A percentile compares a stretch with the other conserved stretches of the same genome.
Evolutionary conservation across 2,888 invertebrate species (phyloP).

Genomic region (Gortyna flavago): DNA sequence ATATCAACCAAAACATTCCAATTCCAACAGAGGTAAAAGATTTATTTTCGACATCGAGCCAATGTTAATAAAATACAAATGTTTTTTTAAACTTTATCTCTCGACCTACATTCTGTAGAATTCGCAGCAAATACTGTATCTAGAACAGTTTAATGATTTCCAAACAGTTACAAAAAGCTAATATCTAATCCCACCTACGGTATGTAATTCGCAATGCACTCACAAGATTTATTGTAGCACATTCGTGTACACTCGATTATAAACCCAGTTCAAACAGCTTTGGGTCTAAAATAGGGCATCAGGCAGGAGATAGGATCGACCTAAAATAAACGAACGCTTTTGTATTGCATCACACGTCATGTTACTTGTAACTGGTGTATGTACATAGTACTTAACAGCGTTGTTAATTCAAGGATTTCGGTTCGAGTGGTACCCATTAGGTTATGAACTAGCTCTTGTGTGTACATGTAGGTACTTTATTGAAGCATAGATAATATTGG

Average conservation of each 20-base stretch:
- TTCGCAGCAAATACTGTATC: constrained; percentile 39
- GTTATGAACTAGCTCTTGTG: constrained; percentile 50
- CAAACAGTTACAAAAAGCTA: constrained; percentile 58
- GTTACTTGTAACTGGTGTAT: constrained; percentile 62
- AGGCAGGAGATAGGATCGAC: constrained; percentile 51
- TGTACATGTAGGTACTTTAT: constrained; percentile 35
- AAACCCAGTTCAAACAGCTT: constrained; percentile 29
- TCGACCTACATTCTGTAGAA: constrained; percentile 34
- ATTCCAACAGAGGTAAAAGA: neutral
- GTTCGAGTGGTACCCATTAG: constrained; percentile 60
- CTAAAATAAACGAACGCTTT: constrained; percentile 64
- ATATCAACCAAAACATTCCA: constrained; percentile 22
- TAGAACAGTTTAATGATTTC: constrained; percentile 53
- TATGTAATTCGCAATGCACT: constrained; percentile 59
- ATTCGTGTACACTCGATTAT: constrained; percentile 29
- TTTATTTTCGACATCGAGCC: constrained; percentile 19
- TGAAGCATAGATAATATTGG: constrained; percentile 29
- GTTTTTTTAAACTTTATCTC: constrained; percentile 25
- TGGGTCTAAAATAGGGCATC: constrained; percentile 42
- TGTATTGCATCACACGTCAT: constrained; percentile 70
- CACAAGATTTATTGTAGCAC: constrained; percentile 45
- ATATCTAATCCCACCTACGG: constrained; percentile 34
- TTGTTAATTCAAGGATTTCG: constrained; percentile 69
- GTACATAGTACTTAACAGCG: constrained; percentile 57
- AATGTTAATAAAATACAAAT: neutral